Evolutionary conservation across 2,888 invertebrate species (phyloP).

Genomic region (Acronicta psi): DNA sequence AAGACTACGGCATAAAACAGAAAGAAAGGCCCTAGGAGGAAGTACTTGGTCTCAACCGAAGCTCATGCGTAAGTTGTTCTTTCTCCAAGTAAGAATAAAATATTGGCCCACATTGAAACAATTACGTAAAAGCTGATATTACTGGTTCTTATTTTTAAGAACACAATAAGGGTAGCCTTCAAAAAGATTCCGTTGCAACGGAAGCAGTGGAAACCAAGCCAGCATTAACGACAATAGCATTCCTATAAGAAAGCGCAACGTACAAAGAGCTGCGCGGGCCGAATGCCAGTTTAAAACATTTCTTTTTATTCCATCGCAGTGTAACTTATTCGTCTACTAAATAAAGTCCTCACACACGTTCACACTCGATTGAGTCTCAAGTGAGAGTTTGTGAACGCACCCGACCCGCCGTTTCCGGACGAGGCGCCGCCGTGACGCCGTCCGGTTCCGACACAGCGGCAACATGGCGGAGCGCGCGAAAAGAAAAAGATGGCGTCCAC

Average conservation of each 20-base stretch:
- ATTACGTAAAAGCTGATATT: background rate
- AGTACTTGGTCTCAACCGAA: too few relatives aligned
- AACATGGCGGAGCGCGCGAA: constrained; percentile 64
- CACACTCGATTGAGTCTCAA: constrained; percentile 74
- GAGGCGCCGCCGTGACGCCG: constrained; percentile 82
- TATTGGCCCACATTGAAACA: background rate
- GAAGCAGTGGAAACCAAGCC: constrained; percentile 39
- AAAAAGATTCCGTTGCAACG: constrained; percentile 18
- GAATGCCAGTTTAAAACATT: constrained; percentile 54
- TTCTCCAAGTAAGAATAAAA: too few relatives aligned
- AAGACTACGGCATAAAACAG: too few relatives aligned
- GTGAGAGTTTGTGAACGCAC: constrained; percentile 76
- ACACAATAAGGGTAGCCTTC: background rate
- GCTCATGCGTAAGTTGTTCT: too few relatives aligned
- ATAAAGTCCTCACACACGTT: constrained; percentile 68
- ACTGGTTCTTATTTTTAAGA: background rate
- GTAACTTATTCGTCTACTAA: constrained; percentile 62
- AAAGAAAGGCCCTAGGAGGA: too few relatives aligned
- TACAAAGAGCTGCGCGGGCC: constrained; percentile 46
- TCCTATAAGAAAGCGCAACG: constrained; percentile 36
- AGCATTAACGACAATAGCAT: constrained; percentile 48
- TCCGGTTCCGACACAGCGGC: constrained; percentile 71
- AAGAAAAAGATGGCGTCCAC: constrained; percentile 71
- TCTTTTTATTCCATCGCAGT: constrained; percentile 51
- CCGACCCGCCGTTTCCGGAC: constrained; percentile 74